These are phyloP conservation scores for Thunnus albacares DNA, from an alignment of 2,797 vertebrate genomes.

Conservation along the genomic window DNA sequence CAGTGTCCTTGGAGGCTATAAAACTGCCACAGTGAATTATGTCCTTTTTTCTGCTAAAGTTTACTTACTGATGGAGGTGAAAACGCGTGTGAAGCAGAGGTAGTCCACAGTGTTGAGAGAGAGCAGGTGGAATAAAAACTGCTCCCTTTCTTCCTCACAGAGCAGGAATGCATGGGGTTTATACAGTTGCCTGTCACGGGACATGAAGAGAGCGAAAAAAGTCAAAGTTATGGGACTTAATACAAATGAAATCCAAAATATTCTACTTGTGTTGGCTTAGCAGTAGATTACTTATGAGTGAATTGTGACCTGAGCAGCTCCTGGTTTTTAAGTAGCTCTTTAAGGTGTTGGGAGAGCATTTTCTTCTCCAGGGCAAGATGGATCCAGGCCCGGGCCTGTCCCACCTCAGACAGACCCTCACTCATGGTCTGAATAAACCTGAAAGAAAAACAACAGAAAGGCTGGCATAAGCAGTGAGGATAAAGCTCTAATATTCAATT, in stretches of 20 bases:
- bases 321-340: slow-evolving; percentile 94
- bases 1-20: slow-evolving; percentile 8
- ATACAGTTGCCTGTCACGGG: slow-evolving; percentile 92
- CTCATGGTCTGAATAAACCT: slow-evolving; percentile 97
- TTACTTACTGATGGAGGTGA: slow-evolving; percentile 96
- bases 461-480: not conserved
- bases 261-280: not conserved
- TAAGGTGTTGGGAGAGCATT: slow-evolving; percentile 95
- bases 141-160: slow-evolving; percentile 97
- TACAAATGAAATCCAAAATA: not conserved
- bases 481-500: slow-evolving; percentile 17
- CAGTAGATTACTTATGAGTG: not conserved
- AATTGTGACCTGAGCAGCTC: slow-evolving; percentile 91
- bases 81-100: slow-evolving; percentile 97
- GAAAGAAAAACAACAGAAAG: not conserved
- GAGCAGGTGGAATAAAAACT: slow-evolving; percentile 97
- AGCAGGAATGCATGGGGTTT: slow-evolving; percentile 97
- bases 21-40: slow-evolving; percentile 20
- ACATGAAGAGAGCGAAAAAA: not conserved
- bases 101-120: slow-evolving; percentile 99
- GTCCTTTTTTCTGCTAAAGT: slow-evolving; percentile 1
- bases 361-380: slow-evolving; percentile 97
- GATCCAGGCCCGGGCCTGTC: slow-evolving; percentile 96
- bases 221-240: not conserved
- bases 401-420: slow-evolving; percentile 96